A percentile compares a stretch with the other conserved stretches of the same genome.
phyloP scores from a whole-genome alignment of 2,113 vertebrate species.

The Trochalopteron elliotii region DNA sequence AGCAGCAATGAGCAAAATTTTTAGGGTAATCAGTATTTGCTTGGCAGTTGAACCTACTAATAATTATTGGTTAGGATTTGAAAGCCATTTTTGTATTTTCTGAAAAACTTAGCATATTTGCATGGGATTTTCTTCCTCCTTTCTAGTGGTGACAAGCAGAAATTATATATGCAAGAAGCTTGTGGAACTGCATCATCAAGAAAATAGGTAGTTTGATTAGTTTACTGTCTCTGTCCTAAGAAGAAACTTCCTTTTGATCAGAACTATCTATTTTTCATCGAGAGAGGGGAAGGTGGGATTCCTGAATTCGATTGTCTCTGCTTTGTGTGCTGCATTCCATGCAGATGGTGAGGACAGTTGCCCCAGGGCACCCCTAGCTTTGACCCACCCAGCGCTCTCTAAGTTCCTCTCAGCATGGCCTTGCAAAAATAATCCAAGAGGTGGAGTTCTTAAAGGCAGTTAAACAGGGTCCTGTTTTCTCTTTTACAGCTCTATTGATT shows the following conservation, averaged over 20 bases:
- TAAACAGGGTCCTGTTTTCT: not conserved
- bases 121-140: not conserved
- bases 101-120: not conserved
- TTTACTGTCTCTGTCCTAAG: not conserved
- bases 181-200: conserved; percentile 81
- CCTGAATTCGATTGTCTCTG: fast-evolving
- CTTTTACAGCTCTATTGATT: not conserved
- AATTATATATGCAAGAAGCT: conserved; percentile 89
- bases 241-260: not conserved
- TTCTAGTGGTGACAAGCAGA: conserved; percentile 84
- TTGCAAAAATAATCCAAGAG: not conserved
- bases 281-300: not conserved
- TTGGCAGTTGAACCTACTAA: not conserved
- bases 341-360: fast-evolving
- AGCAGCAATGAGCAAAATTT: not conserved
- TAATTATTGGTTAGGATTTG: not conserved
- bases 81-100: not conserved
- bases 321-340: not conserved
- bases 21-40: not conserved
- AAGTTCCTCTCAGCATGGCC: too few species aligned
- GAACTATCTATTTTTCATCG: not conserved
- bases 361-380: not conserved
- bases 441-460: not conserved
- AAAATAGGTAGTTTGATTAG: conserved; percentile 79
- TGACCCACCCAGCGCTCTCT: not conserved